Evolutionary conservation across 2,797 vertebrate species (phyloP), one percentile per base, ranked within the genome.

Genomic region (Oryzias dopingdopingensis): DNA sequence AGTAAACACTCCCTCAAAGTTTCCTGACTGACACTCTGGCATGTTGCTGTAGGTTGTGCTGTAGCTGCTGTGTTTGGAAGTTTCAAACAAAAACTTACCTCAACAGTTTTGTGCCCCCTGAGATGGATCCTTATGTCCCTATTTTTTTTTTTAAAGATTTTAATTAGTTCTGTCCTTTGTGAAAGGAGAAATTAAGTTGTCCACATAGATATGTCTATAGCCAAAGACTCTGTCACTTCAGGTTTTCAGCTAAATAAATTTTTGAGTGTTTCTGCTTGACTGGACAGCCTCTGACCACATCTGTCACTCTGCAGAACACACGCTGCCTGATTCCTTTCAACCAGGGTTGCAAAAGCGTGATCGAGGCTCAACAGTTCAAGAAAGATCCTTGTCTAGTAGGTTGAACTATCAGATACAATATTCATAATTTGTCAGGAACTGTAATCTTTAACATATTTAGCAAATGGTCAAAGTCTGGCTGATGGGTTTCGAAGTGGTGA

Each of bases 181-280:
- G 32, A 37, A 37, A 13, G 10, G 32, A 37, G 32, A 37, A 3
- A 12, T 37, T 12, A 37, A 37, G 32, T 37, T 42, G n/a, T 23
- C 16, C 23, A 56, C 50, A 74, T 65, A 72, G 16, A 1, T 65
- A 67, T 50, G 55, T 74, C 45, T 74, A 52, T 18, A 61, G 53
- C 65, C 49, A 51, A 62, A 64, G 56, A 59, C 49, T 79, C 80
- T 81, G 80, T 84, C 81, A 80, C 71, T 80, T 55, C 59, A 56
- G 68, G 67, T 83, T 63, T 73, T 64, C 43, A 37, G 62, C 50
- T 67, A 42, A 81, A 81, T 61, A 73, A 72, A 61, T 75, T 22
- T 55, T 61, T 74, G 72, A 79, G 76, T 76, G 65, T 81, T 86
- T 86, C 76, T 81, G 82, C 80, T 74, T 81, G 81, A 84, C 79